These are phyloP conservation scores for Hirudo medicinalis DNA, from an alignment of 1,140 invertebrate species.

Conservation along the genomic window DNA sequence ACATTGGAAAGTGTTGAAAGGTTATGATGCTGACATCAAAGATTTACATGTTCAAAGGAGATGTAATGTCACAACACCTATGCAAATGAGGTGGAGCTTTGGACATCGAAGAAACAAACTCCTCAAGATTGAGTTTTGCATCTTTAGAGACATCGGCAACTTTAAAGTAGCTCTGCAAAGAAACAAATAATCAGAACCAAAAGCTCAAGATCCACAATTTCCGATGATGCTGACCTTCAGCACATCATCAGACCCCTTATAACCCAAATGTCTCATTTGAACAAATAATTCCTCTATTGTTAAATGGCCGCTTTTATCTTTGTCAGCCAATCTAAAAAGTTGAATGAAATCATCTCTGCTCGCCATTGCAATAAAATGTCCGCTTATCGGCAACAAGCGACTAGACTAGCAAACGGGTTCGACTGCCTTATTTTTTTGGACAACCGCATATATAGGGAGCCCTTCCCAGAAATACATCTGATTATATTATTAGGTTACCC, in stretches of 20 bases:
- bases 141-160: constrained; percentile 4
- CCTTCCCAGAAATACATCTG: too few relatives aligned
- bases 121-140: background rate
- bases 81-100: constrained; percentile 17
- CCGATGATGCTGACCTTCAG: constrained; percentile 4
- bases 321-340: constrained; percentile 13
- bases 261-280: constrained; percentile 12
- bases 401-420: too few relatives aligned
- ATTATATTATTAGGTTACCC: too few relatives aligned
- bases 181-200: background rate
- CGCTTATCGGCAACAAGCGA: too few relatives aligned
- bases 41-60: too few relatives aligned
- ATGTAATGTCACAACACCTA: background rate
- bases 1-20: background rate
- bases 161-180: constrained; percentile 15
- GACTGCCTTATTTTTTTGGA: too few relatives aligned
- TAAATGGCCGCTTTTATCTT: constrained; percentile 14
- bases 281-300: constrained; percentile 6
- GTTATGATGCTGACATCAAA: too few relatives aligned
- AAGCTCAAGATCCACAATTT: background rate
- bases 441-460: too few relatives aligned
- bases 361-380: background rate
- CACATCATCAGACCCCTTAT: constrained; percentile 13
- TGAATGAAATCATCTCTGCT: constrained; percentile 3
- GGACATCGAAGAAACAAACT: constrained; percentile 8